phyloP scores from a whole-genome alignment of 2,113 vertebrate genomes.

The Dendrocopos noguchii region DNA sequence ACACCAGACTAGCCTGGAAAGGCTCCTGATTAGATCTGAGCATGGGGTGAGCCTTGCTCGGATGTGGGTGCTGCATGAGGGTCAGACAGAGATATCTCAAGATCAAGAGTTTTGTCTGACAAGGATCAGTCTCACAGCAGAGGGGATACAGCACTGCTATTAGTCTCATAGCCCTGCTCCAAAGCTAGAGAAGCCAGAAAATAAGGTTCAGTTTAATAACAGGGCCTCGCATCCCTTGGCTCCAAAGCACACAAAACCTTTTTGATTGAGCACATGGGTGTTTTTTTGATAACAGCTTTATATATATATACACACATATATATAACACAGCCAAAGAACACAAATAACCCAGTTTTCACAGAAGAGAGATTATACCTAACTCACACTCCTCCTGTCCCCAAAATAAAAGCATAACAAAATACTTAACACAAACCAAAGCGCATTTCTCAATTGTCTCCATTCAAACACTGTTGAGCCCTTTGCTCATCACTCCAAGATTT shows the following conservation, averaged over 20 bases:
- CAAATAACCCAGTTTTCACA: background rate
- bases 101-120: background rate
- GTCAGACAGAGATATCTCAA: background rate
- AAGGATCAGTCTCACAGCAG: background rate
- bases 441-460: background rate
- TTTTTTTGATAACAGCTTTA: background rate
- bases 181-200: background rate
- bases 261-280: background rate
- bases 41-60: accelerated
- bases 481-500: background rate
- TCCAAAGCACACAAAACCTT: constrained; percentile 18
- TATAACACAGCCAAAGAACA: background rate
- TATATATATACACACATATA: too few relatives aligned
- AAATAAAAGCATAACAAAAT: background rate
- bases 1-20: background rate
- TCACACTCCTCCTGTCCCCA: background rate
- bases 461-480: background rate
- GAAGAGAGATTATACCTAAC: background rate
- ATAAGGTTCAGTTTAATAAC: constrained; percentile 3
- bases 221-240: background rate
- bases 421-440: background rate
- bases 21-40: background rate
- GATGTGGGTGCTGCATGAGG: background rate
- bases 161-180: accelerated
- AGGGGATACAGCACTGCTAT: background rate